Conservation (phyloP, 2,888 invertebrate species). For the Caradrina kadenii region DNA sequence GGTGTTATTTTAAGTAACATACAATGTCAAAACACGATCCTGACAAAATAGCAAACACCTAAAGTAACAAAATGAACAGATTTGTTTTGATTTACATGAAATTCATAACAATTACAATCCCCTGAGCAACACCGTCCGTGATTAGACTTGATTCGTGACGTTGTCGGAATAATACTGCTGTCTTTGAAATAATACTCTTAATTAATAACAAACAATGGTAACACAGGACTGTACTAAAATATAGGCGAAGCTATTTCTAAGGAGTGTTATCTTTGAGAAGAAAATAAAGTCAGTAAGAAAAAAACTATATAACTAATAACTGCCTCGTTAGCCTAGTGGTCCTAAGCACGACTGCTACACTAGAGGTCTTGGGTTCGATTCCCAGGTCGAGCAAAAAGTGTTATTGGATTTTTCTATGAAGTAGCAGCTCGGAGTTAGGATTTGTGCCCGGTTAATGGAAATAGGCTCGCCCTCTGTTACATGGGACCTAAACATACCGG, state of each 20-base stretch:
- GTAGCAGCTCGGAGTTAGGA: too few species aligned
- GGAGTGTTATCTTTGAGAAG: background rate
- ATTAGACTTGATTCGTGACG: slow-evolving; percentile 38
- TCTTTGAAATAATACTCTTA: slow-evolving; percentile 20
- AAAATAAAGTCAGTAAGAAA: too few species aligned
- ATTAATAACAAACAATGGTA: slow-evolving; percentile 26
- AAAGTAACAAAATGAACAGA: slow-evolving; percentile 30
- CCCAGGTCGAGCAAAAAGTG: too few species aligned
- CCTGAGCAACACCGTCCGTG: slow-evolving; percentile 22
- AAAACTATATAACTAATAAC: too few species aligned
- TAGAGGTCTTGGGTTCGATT: too few species aligned
- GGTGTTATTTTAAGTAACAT: too few species aligned
- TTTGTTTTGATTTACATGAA: slow-evolving; percentile 50
- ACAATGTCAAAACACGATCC: slow-evolving; percentile 8
- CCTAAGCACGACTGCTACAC: too few species aligned
- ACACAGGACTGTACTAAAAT: background rate
- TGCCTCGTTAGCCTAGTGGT: too few species aligned
- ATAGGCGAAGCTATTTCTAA: background rate
- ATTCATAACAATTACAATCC: slow-evolving; percentile 43
- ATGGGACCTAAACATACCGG: too few species aligned
- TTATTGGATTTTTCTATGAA: too few species aligned
- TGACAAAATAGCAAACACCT: slow-evolving; percentile 16
- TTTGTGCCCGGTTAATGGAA: too few species aligned
- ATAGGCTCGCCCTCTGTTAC: too few species aligned
- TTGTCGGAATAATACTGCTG: slow-evolving; percentile 44